A percentile compares a stretch with the other conserved stretches of the same genome.
Conservation (phyloP, 2,113 vertebrate species). For the Xyrauchen texanus region DNA sequence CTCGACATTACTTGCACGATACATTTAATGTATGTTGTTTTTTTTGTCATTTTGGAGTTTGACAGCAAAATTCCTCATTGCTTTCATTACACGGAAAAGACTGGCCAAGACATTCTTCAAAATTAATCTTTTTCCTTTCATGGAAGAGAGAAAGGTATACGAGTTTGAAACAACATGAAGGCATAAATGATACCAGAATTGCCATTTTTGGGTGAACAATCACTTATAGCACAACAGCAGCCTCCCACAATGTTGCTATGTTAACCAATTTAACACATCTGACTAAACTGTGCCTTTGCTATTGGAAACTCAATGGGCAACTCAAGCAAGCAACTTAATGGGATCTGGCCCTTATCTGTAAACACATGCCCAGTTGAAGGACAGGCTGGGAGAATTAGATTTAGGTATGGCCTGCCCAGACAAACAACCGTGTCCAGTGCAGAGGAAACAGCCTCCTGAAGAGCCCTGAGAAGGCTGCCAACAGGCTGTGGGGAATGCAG, state of each 20-base stretch:
- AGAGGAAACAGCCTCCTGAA: slow-evolving; percentile 7
- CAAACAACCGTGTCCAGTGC: slow-evolving; percentile 31
- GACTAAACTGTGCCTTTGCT: slow-evolving; percentile 11
- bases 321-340: not conserved
- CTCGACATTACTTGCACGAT: too few species aligned
- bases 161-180: too few species aligned
- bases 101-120: too few species aligned
- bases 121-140: too few species aligned
- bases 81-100: too few species aligned
- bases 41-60: too few species aligned
- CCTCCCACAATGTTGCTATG: slow-evolving; percentile 8
- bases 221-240: not conserved
- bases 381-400: slow-evolving; percentile 14
- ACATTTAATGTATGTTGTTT: too few species aligned
- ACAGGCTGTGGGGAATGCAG: slow-evolving; percentile 12
- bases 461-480: not conserved
- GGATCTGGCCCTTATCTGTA: slow-evolving; percentile 12
- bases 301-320: slow-evolving; percentile 15
- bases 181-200: too few species aligned
- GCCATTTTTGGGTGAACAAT: too few species aligned
- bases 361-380: not conserved
- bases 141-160: too few species aligned
- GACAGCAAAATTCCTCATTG: too few species aligned
- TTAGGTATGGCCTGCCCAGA: slow-evolving; percentile 19
- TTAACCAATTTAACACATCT: slow-evolving; percentile 13